Base-by-base conservation (phyloP, 2,113 vertebrate species). In the Amphiprion percula region DNA sequence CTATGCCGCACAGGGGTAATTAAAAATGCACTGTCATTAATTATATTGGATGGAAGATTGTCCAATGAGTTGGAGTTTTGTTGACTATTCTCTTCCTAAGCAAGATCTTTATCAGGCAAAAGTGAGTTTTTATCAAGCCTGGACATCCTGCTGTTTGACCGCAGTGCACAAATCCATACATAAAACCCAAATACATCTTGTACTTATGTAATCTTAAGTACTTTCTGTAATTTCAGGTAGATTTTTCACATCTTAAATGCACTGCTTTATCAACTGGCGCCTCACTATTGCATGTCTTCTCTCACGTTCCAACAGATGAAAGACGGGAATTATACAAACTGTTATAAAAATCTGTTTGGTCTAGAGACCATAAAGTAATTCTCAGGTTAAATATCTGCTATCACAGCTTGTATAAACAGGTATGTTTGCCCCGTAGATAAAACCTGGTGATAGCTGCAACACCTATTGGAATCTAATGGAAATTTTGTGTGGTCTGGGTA, bases 1-100 rank as follows among this genome's bases (percentile, higher is more conserved):
- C 91, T 77, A 70, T 50, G 82, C 84, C 82, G 83, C 82, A 87
- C 74, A 80, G 87, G 90, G 85, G 92, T 88, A 87, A 94, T 95
- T 95, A 94, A 94, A 94, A 92, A 92, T 91, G 88, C 85, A 70
- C 82, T 66, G 66, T 87, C 93, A 93, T 95, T 93, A 94, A 94
- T 94, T 94, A 94, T 74, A 65, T 72, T 70, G 77, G 66, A 62
- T 59, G 80, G 82, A 83, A 87, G 87, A 88, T 89, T 68, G 82
- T 84, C 87, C 90, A 78, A 87, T 82, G 84, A 87, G 78, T 90
- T 77, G 39, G 87, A 86, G 79, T 66, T 67, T 87, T 78, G 88
- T 90, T 86, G 85, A 68, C 75, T 77, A 26, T 44, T 79, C 53
- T 66, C 77, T 68, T 76, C 44, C 79, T 59, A 68, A 66, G 66